Base-by-base conservation (phyloP, 1,140 invertebrate genomes). In the Panagrolaimus sp. region DNA sequence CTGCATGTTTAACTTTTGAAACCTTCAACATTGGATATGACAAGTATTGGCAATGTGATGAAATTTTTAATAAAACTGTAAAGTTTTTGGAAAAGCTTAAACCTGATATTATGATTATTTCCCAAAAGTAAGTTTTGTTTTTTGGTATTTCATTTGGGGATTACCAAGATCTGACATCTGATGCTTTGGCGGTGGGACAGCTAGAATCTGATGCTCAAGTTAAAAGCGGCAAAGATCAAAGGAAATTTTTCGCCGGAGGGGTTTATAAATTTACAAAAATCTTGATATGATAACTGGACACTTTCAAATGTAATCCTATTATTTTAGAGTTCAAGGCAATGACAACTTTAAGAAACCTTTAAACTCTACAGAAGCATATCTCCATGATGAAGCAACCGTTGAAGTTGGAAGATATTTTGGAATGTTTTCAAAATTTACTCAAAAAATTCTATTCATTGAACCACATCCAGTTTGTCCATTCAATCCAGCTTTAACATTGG, bases 51-150 rank as follows among this genome's bases (percentile, higher is more conserved):
- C 12, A 12, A n/a, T 55, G 52, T 55, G 21, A 9, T 55, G 52
- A 55, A 21, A 21, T 55, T n/a, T 9, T 24, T 9, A 28, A 28
- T 24, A 55, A 55, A n/a, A 21, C 28, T 15, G 12, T 9, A 10
- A 8, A 21, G 21, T 55, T 55, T 55, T 17, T 55, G 52, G n/a
- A 55, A n/a, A n/a, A 55, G 6, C n/a, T 55, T 12, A 21, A 28
- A 55, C 52, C 52, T 1, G 52, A 55, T 55, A 28, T 55, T 12
- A 1, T 55, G 52, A 55, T 55, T n/a, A 55, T 55, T n/a, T 1
- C 10, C 1, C 52, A 55, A n/a, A n/a, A 24, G 52, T 55, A n/a
- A n/a, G 52, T 55, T 55, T 10, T 55, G 21, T 12, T n/a, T 21
- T n/a, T n/a, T n/a, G n/a, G n/a, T n/a, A n/a, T n/a, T n/a, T n/a